Conservation (phyloP, 2,888 invertebrate genomes). For the Netelia fuscicornis region DNA sequence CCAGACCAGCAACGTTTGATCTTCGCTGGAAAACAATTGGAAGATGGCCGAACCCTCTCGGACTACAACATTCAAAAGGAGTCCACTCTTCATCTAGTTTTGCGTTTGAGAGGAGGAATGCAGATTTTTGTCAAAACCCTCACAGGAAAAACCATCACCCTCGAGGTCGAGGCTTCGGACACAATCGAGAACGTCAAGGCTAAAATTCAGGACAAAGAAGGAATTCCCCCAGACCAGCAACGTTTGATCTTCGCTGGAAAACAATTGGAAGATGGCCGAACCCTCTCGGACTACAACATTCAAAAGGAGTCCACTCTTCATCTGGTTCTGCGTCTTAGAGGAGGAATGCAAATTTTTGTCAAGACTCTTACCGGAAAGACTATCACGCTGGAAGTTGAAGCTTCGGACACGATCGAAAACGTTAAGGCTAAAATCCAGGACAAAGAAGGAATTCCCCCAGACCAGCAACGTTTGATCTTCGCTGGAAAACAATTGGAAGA, state of each 20-base stretch:
- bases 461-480: constrained; percentile 72
- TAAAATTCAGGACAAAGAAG: constrained; percentile 85
- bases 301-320: constrained; percentile 71
- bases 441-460: constrained; percentile 72
- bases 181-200: constrained; percentile 88
- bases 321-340: constrained; percentile 67
- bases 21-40: constrained; percentile 85
- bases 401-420: constrained; percentile 70
- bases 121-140: constrained; percentile 88
- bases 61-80: constrained; percentile 80
- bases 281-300: constrained; percentile 63
- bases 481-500: constrained; percentile 72
- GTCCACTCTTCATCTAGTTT: constrained; percentile 87
- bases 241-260: constrained; percentile 67
- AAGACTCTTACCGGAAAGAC: constrained; percentile 73
- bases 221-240: constrained; percentile 70
- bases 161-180: constrained; percentile 87
- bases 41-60: constrained; percentile 80
- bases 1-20: constrained; percentile 86
- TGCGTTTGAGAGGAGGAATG: constrained; percentile 88
- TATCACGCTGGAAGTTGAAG: constrained; percentile 73
- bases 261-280: constrained; percentile 66
- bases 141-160: constrained; percentile 87
- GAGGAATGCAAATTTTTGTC: constrained; percentile 69
- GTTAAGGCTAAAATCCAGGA: constrained; percentile 68